Base-by-base conservation (phyloP, 2,797 vertebrate genomes). In the Argentina silus region DNA sequence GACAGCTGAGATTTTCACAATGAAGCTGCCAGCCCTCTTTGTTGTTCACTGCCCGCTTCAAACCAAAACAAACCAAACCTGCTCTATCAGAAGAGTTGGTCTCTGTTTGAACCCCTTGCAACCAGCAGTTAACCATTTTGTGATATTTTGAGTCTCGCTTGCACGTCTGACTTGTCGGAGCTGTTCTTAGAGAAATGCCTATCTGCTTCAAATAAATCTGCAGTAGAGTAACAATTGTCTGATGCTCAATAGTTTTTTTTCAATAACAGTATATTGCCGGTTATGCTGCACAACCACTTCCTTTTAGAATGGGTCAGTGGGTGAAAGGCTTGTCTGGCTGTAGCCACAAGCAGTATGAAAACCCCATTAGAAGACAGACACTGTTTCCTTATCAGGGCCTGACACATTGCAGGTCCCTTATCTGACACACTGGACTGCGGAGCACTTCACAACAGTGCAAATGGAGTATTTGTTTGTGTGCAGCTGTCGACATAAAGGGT, bases 1-100 rank as follows among this genome's bases (percentile, higher is more conserved):
- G 90, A 92, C 88, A 67, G 77, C 56, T 79, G 76, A 75, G 71
- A 75, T 90, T 90, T 81, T 81, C 85, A 89, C 86, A 91, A 82
- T 87, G 84, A 85, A 80, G 78, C 72, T 77, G 60, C 15, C 75
- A 60, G 70, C 69, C 75, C 71, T 70, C 78, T 81, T 83, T 87
- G 82, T 85, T 8, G 17, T n/a, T 55, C 70, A 56, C 67, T 73
- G 79, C 67, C 69, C 80, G 43, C 76, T 67, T 64, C 55, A 68
- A 70, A 87, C 78, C 77, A 88, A 88, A 90, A 89, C 85, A 89
- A 85, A 83, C 78, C 65, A 66, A 70, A 75, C 74, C 74, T 81
- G 75, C 19, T 76, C 42, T 44, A 75, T 59, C 43, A 47, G 62
- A 44, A 19, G 56, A 67, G 62, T 61, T 53, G 50, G 67, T 6